A percentile compares a stretch with the other conserved stretches of the same genome.
Conservation (phyloP, 2,888 invertebrate genomes). For the Heliconius cydno region DNA sequence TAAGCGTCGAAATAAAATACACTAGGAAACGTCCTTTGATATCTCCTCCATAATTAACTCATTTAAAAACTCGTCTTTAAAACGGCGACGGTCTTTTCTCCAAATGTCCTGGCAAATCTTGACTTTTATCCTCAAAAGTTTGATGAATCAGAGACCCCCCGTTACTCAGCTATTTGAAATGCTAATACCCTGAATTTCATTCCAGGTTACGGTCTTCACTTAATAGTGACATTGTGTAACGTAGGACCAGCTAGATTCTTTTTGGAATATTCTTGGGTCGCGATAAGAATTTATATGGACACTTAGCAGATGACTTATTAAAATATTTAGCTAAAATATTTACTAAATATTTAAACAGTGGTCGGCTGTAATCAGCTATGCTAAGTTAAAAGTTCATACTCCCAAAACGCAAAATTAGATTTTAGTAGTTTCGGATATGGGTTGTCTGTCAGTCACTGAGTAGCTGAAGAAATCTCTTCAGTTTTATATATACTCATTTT, state of each 20-base stretch:
- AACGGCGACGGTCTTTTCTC: slow-evolving; percentile 17
- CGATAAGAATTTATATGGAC: slow-evolving; percentile 17
- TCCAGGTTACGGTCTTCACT: slow-evolving; percentile 56
- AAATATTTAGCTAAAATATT: background rate
- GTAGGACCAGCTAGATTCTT: slow-evolving; percentile 5
- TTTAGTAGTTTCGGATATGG: too few species aligned
- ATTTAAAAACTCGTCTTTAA: slow-evolving; percentile 29
- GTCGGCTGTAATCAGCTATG: background rate
- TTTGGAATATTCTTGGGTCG: background rate
- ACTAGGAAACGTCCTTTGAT: slow-evolving; percentile 14
- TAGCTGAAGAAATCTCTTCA: too few species aligned
- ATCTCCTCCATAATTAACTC: slow-evolving; percentile 32
- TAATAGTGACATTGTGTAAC: slow-evolving; percentile 44
- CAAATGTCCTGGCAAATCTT: slow-evolving; percentile 37
- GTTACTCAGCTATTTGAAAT: slow-evolving; percentile 52
- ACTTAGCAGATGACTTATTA: background rate
- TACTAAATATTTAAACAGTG: background rate
- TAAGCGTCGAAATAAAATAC: slow-evolving; percentile 20
- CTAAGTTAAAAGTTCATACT: background rate
- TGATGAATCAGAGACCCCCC: slow-evolving; percentile 48
- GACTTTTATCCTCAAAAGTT: slow-evolving; percentile 40
- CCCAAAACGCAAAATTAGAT: too few species aligned
- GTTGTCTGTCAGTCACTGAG: too few species aligned
- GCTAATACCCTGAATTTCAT: slow-evolving; percentile 63
- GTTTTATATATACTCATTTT: too few species aligned